Evolutionary conservation across 2,113 vertebrate genomes (phyloP).

Genomic region (Panthera uncia): DNA sequence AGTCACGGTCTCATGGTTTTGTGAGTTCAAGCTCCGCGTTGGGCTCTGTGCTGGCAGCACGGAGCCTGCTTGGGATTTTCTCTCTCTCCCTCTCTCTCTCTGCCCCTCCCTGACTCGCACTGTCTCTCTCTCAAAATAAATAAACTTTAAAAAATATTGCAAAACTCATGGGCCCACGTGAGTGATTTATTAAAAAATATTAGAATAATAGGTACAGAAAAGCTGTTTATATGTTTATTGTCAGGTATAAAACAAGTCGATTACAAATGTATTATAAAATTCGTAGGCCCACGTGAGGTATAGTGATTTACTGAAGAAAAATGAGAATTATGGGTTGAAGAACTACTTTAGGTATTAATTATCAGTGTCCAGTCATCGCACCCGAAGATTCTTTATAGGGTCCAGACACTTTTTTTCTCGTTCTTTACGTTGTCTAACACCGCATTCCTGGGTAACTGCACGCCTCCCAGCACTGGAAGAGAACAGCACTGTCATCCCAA

Average conservation of each 20-base stretch:
- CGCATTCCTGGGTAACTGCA: not conserved
- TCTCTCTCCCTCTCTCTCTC: too few species aligned
- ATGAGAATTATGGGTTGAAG: not conserved
- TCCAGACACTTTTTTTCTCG: not conserved
- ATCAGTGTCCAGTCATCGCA: not conserved
- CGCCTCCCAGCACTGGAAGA: not conserved
- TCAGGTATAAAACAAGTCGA: not conserved
- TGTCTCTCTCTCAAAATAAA: too few species aligned
- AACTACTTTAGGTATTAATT: not conserved
- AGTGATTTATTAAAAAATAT: not conserved
- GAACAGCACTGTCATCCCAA: rapidly evolving
- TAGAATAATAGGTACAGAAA: not conserved
- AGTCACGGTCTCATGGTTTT: too few species aligned
- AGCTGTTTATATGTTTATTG: not conserved
- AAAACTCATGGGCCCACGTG: not conserved
- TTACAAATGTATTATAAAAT: not conserved
- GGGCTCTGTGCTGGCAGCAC: too few species aligned
- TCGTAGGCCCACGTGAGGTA: not conserved
- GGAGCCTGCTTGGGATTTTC: too few species aligned
- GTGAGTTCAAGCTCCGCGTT: too few species aligned
- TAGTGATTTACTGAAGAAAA: not conserved
- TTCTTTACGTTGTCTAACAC: not conserved
- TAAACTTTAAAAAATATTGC: not conserved
- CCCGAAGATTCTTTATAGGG: not conserved
- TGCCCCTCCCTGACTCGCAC: too few species aligned